Evolutionary conservation across 2,888 invertebrate species (phyloP).

Genomic region (Caenorhabditis becei): DNA sequence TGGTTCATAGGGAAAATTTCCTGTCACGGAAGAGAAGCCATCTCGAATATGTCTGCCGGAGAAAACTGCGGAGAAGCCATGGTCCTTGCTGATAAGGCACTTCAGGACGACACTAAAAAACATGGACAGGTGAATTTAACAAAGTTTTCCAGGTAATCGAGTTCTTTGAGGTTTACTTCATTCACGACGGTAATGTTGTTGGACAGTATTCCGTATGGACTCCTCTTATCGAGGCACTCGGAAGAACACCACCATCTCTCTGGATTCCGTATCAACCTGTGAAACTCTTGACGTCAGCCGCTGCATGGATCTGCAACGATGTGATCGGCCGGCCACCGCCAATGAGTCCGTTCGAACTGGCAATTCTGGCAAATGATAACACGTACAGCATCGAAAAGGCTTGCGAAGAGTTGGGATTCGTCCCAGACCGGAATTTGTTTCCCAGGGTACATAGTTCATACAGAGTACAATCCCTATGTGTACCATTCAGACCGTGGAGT

Average conservation of each 20-base stretch:
- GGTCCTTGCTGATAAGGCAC: slow-evolving; percentile 31
- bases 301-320: slow-evolving; percentile 12
- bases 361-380: slow-evolving; percentile 47
- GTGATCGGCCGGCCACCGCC: slow-evolving; percentile 17
- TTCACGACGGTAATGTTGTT: slow-evolving; percentile 18
- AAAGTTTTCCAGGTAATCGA: neutral
- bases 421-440: slow-evolving; percentile 32
- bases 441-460: neutral
- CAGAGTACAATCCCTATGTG: neutral
- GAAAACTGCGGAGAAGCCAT: slow-evolving; percentile 30
- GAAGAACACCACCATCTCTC: slow-evolving; percentile 2
- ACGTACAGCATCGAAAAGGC: slow-evolving; percentile 59
- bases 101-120: neutral
- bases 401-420: slow-evolving; percentile 29
- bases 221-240: slow-evolving; percentile 18
- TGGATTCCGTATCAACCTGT: neutral
- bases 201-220: slow-evolving; percentile 35
- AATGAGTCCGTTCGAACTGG: slow-evolving; percentile 43
- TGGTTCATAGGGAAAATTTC: slow-evolving; percentile 14
- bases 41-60: slow-evolving; percentile 27
- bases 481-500: slow-evolving; percentile 20
- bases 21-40: slow-evolving; percentile 5
- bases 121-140: slow-evolving; percentile 27
- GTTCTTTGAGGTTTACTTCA: slow-evolving; percentile 30
- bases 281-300: neutral